Evolutionary conservation across 2,888 invertebrate species (phyloP), one percentile per base, ranked within the genome.

Genomic region (Ectemnius lituratus): DNA sequence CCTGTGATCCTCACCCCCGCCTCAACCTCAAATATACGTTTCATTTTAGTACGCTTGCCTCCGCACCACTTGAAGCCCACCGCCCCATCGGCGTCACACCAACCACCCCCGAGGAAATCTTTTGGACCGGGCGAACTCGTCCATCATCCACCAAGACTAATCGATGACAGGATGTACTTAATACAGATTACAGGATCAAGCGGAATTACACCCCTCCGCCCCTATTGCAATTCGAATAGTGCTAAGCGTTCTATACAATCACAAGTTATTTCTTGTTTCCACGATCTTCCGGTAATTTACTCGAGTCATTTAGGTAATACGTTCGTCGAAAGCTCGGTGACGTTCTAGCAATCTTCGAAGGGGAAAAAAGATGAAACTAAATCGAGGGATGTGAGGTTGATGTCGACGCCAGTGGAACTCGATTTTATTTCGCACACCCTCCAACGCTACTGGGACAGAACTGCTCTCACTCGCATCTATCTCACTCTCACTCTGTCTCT

Each of bases 1-100:
- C 85, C 86, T 87, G 87, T 86, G 37, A 37, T 11, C 23, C 23
- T 23, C 37, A 1, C 37, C 8, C 86, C 87, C 86, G 84, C 75
- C 83, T 80, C 82, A 86, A 88, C 88, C 87, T 87, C 86, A 82
- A 86, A 88, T 87, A 86, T 87, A 87, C 87, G 85, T 88, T 87
- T 88, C 87, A 80, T 88, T 83, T 83, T 80, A 80, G 83, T 81
- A 76, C 68, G 72, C 37, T 65, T 70, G 72, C 71, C 62, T 75
- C 72, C 78, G 78, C 62, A 23, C 62, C 72, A 52, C 72, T 72
- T 73, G 63, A 49, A 62, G 58, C 52, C 52, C 52, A 8, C 1
- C 67, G n/a, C 58, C 67, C 78, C 83, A 80, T 72, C 63, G 83
- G 73, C 81, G 80, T 74, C 71, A 78, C 73, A 69, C 62, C 61